These are phyloP conservation scores for Charanyca ferruginea DNA, from an alignment of 2,888 invertebrate species.

Conservation along the genomic window DNA sequence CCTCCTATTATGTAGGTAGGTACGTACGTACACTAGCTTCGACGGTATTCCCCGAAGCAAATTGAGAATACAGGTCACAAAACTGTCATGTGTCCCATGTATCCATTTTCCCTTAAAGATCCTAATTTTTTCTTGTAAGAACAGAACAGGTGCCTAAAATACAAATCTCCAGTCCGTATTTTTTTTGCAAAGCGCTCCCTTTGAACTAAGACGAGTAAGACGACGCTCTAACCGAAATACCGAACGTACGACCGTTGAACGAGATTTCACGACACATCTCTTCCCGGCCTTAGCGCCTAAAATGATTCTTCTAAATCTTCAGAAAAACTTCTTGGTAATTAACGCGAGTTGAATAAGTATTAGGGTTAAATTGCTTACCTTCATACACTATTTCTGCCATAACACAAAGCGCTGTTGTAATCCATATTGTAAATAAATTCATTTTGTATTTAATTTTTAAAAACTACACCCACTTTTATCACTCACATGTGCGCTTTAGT, in stretches of 20 bases:
- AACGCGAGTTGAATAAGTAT: neutral
- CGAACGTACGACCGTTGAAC: neutral
- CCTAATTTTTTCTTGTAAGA: neutral
- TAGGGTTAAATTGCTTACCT: constrained; percentile 48
- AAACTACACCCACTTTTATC: constrained; percentile 65
- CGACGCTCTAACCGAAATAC: neutral
- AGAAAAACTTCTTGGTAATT: neutral
- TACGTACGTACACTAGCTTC: too few relatives aligned
- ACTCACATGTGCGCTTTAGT: constrained; percentile 76
- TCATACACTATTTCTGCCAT: constrained; percentile 56
- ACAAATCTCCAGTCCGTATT: too few relatives aligned
- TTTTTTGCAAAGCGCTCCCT: too few relatives aligned
- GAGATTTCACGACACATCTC: neutral
- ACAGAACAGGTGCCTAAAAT: neutral
- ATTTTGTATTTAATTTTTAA: constrained; percentile 58
- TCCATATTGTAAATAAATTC: constrained; percentile 63
- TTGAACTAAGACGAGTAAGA: too few relatives aligned
- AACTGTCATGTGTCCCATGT: too few relatives aligned
- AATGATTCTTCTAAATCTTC: neutral
- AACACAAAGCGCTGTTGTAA: constrained; percentile 59
- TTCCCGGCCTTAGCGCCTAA: neutral
- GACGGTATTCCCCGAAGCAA: neutral
- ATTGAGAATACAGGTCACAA: neutral
- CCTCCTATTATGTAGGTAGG: too few relatives aligned
- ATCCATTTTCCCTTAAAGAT: neutral